Base-by-base conservation (phyloP, 2,888 invertebrate genomes). In the Lasius platythorax region DNA sequence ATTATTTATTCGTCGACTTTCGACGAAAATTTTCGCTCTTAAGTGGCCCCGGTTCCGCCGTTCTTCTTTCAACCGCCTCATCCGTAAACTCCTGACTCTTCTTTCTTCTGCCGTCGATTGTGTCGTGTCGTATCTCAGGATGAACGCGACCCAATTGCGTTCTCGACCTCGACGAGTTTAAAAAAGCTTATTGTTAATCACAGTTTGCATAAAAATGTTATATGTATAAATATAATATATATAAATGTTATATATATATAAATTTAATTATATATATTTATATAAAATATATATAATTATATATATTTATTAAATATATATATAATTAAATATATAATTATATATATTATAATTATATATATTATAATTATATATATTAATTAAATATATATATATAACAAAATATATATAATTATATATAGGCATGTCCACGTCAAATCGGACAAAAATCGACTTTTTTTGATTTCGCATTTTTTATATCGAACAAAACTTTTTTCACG, bases 1-100 rank as follows among this genome's bases (percentile, higher is more conserved):
- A 93, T 93, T 93, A 93, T 93, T 93, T 93, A 93, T 93, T 91
- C 85, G 89, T 87, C 86, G 88, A 88, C 85, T 90, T 89, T 88
- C 87, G 73, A 87, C 85, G 87, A 83, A 89, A 91, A 91, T 89
- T 92, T 92, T 86, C 88, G 75, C 82, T 83, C 86, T 88, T 85
- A 85, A 89, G 85, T 87, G 86, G 72, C 68, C 61, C 85, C 61
- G 85, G 86, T 79, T 73, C 66, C 63, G 56, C n/a, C 46, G 58
- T 79, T 46, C 79, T 81, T 75, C 78, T 70, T 43, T 28, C 83
- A 63, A 37, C 68, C 30, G 72, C 56, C 30, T 61, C 73, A 70
- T 64, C 23, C 82, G 68, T 70, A 74, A 75, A 74, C 79, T 58
- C 56, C 75, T 82, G 43, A 40, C 70, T 72, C 46, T 33, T 33